phyloP scores from a whole-genome alignment of 2,797 vertebrate species.

The Adelosebastes latens region DNA sequence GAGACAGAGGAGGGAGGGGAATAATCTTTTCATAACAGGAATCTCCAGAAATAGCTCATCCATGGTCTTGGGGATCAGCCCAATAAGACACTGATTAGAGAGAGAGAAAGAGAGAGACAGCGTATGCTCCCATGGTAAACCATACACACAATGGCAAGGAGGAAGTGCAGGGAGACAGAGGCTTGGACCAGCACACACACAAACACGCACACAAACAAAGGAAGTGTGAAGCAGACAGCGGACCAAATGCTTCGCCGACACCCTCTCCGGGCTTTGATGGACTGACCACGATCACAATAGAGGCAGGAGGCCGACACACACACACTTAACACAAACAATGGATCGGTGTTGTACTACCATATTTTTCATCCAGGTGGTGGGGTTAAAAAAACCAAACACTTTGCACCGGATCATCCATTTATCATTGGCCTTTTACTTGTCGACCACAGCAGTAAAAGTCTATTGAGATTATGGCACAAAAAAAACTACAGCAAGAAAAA shows the following conservation, averaged over 20 bases:
- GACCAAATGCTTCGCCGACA: constrained; percentile 71
- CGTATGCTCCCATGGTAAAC: constrained; percentile 22
- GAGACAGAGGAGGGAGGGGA: neutral
- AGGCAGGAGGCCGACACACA: constrained; percentile 64
- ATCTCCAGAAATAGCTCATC: constrained; percentile 77
- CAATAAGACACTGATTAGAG: constrained; percentile 67
- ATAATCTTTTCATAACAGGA: constrained; percentile 77
- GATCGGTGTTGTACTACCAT: constrained; percentile 10
- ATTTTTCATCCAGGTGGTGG: constrained; percentile 38
- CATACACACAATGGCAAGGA: constrained; percentile 65
- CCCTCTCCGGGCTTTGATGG: constrained; percentile 75
- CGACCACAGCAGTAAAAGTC: neutral
- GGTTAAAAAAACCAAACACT: neutral
- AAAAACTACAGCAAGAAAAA: constrained; percentile 1
- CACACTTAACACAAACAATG: constrained; percentile 58
- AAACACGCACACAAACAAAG: constrained; percentile 76
- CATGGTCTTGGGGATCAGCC: constrained; percentile 55
- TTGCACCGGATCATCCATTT: neutral
- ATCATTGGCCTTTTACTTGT: neutral
- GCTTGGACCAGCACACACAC: constrained; percentile 63
- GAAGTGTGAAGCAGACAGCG: constrained; percentile 76
- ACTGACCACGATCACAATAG: constrained; percentile 75
- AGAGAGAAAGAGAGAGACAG: constrained; percentile 13
- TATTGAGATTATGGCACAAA: neutral
- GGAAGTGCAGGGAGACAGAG: constrained; percentile 72